Base-by-base conservation (phyloP, 1,140 invertebrate genomes). In the Cherax destructor region DNA sequence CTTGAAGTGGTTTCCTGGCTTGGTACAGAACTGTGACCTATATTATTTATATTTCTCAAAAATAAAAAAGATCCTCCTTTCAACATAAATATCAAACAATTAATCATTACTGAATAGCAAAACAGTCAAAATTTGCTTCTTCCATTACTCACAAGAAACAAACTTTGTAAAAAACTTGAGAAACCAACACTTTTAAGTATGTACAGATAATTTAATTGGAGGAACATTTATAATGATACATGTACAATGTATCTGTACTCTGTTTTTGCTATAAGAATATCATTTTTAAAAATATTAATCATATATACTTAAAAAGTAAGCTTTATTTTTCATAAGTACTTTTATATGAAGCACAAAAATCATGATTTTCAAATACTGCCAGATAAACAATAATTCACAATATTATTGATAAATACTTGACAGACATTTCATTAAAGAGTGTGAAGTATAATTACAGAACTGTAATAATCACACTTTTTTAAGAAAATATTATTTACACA, bases 1-100 rank as follows among this genome's bases (percentile, higher is more conserved):
- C 86, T 95, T 92, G 83, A 95, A 94, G 94, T 95, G 93, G 93
- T 94, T 21, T 94, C 94, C 10, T 94, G 94, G 94, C 92, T 94
- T 47, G 94, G 94, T 59, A 94, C 94, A 78, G 94, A 94, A 86
- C 87, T 94, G 76, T 94, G 92, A 94, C 92, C 91, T 88, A 80
- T 56, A 69, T 24, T 65, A n/a, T 24, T 74, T n/a, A n/a, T 59
- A n/a, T 59, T 59, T n/a, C 50, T 56, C 78, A 69, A 30, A 41
- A 41, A 41, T 1, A 41, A 41, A 18, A 59, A 59, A 30, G 21
- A 30, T 81, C 79, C 21, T 81, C 49, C 50, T 81, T 21, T 81
- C 56, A 21, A 74, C 9, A n/a, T 7, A n/a, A 16, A 74, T 74
- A 74, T 74, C 69, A 74, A 74, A 74, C 24, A 74, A 81, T 30